These are phyloP conservation scores for Chromoteleia sp. DNA, from an alignment of 2,888 invertebrate genomes.

Conservation along the genomic window DNA sequence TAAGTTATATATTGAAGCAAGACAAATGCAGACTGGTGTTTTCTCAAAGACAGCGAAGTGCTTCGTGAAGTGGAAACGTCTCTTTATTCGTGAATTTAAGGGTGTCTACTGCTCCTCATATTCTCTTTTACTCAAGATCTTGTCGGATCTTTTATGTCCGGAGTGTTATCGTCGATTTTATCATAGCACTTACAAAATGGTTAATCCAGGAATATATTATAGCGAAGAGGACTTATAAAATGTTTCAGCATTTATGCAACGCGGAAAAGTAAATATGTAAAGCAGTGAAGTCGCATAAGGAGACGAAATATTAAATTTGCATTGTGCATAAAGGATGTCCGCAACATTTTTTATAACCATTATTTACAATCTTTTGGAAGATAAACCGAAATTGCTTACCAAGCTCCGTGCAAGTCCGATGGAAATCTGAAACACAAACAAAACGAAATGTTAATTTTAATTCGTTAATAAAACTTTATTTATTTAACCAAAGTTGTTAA, in stretches of 20 bases:
- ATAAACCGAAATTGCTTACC: slow-evolving; percentile 32
- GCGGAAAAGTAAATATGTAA: slow-evolving; percentile 8
- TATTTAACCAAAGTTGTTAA: no score
- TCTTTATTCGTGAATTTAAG: slow-evolving; percentile 70
- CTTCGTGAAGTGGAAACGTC: slow-evolving; percentile 64
- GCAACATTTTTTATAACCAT: slow-evolving; percentile 16
- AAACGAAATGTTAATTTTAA: slow-evolving; percentile 6
- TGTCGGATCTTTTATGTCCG: slow-evolving; percentile 64
- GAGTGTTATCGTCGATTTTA: slow-evolving; percentile 69
- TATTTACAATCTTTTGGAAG: slow-evolving; percentile 22
- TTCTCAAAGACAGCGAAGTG: slow-evolving; percentile 63
- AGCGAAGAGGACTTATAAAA: slow-evolving; percentile 50
- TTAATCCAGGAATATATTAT: slow-evolving; percentile 65
- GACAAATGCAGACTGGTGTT: slow-evolving; percentile 59
- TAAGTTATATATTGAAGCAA: slow-evolving; percentile 66
- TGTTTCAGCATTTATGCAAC: slow-evolving; percentile 40
- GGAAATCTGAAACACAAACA: slow-evolving; percentile 14
- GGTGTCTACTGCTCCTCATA: slow-evolving; percentile 65
- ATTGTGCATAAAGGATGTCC: not conserved
- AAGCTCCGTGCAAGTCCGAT: not conserved
- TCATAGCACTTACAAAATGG: slow-evolving; percentile 69
- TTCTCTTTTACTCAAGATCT: slow-evolving; percentile 64
- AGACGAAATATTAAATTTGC: slow-evolving; percentile 34
- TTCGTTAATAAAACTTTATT: no score
- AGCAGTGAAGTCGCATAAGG: slow-evolving; percentile 22